Evolutionary conservation across 1,140 invertebrate species (phyloP).

Genomic region (Samia ricini): DNA sequence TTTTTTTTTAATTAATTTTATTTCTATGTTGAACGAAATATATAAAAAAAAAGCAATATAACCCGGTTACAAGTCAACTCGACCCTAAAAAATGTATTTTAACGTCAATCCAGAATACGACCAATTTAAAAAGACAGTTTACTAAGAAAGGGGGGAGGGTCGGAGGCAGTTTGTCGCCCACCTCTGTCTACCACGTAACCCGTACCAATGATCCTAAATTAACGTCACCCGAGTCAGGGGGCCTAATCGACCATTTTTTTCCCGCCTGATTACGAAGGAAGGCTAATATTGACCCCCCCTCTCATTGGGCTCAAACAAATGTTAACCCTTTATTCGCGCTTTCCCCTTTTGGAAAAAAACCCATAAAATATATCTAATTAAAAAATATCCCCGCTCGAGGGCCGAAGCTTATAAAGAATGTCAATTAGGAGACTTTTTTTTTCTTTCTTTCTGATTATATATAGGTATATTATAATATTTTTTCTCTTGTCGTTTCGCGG

Average conservation of each 20-base stretch:
- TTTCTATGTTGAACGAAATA: neutral
- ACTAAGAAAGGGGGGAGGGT: slow-evolving; percentile 26
- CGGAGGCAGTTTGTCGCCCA: slow-evolving; percentile 45
- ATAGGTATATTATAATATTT: slow-evolving; percentile 56
- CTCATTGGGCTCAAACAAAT: slow-evolving; percentile 66
- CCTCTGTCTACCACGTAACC: slow-evolving; percentile 27
- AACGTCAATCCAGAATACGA: slow-evolving; percentile 35
- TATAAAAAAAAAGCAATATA: neutral
- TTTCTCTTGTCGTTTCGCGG: slow-evolving; percentile 58
- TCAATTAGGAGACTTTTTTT: slow-evolving; percentile 69
- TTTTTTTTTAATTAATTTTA: no score
- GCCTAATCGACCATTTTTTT: slow-evolving; percentile 74
- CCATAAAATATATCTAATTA: slow-evolving; percentile 79
- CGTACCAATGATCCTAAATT: slow-evolving; percentile 70
- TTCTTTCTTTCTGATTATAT: slow-evolving; percentile 17
- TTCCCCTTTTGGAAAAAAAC: slow-evolving; percentile 69
- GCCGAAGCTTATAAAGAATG: slow-evolving; percentile 78
- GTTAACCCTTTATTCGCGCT: slow-evolving; percentile 71
- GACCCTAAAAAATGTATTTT: slow-evolving; percentile 38
- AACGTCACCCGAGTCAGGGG: slow-evolving; percentile 48
- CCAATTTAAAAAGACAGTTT: slow-evolving; percentile 47
- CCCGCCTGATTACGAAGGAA: slow-evolving; percentile 68
- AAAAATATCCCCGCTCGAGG: slow-evolving; percentile 77
- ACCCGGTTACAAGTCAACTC: slow-evolving; percentile 12
- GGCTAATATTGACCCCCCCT: slow-evolving; percentile 68